A percentile compares a stretch with the other conserved stretches of the same genome.
phyloP scores from a whole-genome alignment of 2,888 invertebrate genomes.

The Biston stratarius region DNA sequence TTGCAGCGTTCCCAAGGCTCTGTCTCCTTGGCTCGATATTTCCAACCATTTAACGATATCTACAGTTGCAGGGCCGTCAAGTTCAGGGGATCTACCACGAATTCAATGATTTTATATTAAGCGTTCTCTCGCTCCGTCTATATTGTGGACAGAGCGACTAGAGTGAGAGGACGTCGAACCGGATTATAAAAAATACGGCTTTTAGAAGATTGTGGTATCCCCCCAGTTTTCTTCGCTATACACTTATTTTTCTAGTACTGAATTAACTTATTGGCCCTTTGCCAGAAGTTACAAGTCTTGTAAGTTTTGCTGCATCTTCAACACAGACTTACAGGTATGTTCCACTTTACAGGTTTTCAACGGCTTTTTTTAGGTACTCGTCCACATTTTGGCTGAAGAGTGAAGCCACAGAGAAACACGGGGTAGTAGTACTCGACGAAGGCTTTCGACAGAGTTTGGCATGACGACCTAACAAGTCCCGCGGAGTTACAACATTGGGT shows the following conservation, averaged over 20 bases:
- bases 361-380: no score
- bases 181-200: background rate
- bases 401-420: no score
- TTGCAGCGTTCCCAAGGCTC: slow-evolving; percentile 23
- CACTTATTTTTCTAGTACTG: slow-evolving; percentile 27
- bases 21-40: slow-evolving; percentile 34
- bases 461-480: no score
- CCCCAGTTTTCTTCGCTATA: slow-evolving; percentile 33
- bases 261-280: slow-evolving; percentile 41
- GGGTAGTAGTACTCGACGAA: no score
- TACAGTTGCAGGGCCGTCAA: slow-evolving; percentile 37
- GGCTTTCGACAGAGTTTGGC: no score
- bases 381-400: no score
- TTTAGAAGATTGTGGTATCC: background rate
- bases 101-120: background rate
- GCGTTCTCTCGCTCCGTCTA: background rate
- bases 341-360: no score
- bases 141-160: background rate
- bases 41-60: slow-evolving; percentile 44
- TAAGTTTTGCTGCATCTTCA: background rate
- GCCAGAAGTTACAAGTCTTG: slow-evolving; percentile 38
- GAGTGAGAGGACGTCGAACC: background rate
- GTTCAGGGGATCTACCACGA: background rate
- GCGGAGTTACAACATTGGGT: no score
- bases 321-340: no score